Conservation (phyloP, 2,797 vertebrate genomes). For the Chrosomus eos region DNA sequence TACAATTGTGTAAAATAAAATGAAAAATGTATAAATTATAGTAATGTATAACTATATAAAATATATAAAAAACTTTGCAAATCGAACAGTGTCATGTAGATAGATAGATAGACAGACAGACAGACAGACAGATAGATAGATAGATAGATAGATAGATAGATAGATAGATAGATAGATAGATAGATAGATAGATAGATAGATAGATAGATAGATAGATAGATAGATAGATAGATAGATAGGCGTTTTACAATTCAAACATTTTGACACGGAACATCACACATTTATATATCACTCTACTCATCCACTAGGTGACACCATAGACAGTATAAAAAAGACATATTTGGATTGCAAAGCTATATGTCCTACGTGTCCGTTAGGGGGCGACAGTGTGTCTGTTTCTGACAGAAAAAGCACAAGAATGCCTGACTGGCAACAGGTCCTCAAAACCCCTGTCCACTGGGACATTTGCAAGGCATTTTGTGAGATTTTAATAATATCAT, state of each 20-base stretch:
- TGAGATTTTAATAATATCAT: neutral
- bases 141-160: neutral
- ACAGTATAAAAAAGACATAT: constrained; percentile 28
- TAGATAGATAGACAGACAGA: neutral
- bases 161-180: neutral
- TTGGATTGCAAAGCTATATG: constrained; percentile 72
- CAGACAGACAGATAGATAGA: neutral
- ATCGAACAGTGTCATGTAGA: neutral
- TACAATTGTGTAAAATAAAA: neutral
- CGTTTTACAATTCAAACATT: neutral
- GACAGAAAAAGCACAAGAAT: neutral
- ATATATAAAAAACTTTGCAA: neutral
- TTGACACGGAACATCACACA: neutral
- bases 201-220: neutral
- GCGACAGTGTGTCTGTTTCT: constrained; percentile 27
- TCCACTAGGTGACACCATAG: constrained; percentile 83
- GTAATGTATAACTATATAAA: neutral
- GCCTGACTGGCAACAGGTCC: neutral
- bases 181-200: neutral
- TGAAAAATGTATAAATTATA: neutral
- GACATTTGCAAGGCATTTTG: neutral
- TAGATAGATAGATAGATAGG: neutral
- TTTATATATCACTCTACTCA: constrained; percentile 37
- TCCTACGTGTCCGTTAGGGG: constrained; percentile 1
- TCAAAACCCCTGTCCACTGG: neutral